A percentile compares a stretch with the other conserved stretches of the same genome.
Conservation (phyloP, 2,113 vertebrate species). For the Fukomys damarensis region DNA sequence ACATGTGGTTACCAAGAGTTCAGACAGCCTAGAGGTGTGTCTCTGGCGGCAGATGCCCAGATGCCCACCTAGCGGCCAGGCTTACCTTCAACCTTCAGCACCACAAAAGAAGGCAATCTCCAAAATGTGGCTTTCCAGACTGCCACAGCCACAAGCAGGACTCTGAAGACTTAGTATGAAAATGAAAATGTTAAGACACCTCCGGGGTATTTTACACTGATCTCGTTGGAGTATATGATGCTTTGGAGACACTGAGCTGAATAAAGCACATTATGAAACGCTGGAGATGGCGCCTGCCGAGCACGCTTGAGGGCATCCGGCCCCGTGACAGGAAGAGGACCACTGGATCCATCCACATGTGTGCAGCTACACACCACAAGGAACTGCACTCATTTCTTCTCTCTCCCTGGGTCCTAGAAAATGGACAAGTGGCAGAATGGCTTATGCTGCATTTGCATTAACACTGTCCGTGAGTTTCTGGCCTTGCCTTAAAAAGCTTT, state of each 20-base stretch:
- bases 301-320: background rate
- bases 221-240: background rate
- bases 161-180: background rate
- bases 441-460: background rate
- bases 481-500: background rate
- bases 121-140: background rate
- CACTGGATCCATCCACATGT: background rate
- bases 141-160: background rate
- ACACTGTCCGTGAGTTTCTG: background rate
- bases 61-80: background rate
- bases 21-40: too few relatives aligned
- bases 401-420: background rate
- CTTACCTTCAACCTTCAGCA: background rate
- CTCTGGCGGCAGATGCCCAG: background rate
- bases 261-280: background rate
- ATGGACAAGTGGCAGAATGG: background rate
- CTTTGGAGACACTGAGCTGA: background rate
- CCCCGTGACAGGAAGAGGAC: too few relatives aligned
- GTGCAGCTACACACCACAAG: background rate
- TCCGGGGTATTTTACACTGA: background rate
- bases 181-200: background rate
- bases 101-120: background rate
- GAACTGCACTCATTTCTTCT: background rate
- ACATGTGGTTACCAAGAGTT: background rate
- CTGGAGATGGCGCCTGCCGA: background rate